A percentile compares a stretch with the other conserved stretches of the same genome.
These are phyloP conservation scores for Hecatera dysodea DNA, from an alignment of 2,888 invertebrate species.

Conservation along the genomic window DNA sequence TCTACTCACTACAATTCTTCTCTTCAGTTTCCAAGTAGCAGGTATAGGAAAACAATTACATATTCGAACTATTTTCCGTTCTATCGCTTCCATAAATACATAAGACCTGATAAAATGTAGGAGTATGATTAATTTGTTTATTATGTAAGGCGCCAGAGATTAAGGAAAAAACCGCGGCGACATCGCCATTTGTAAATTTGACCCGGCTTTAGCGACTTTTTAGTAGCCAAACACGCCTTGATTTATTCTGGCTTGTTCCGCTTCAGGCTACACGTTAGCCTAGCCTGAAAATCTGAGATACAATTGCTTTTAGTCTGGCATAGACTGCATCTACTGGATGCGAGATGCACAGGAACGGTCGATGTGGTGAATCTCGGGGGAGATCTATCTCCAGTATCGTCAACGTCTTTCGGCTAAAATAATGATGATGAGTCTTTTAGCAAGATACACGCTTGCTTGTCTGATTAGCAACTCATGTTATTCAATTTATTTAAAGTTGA, in stretches of 20 bases:
- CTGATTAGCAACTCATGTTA: constrained; percentile 1
- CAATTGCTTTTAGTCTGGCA: not conserved
- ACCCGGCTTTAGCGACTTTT: constrained; percentile 11
- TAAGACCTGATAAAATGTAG: not conserved
- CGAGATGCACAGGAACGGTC: too few relatives aligned
- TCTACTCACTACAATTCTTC: too few relatives aligned
- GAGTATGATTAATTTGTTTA: not conserved
- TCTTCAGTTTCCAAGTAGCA: not conserved
- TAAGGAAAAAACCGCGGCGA: constrained; percentile 11
- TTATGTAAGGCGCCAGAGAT: not conserved
- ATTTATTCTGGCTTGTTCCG: constrained; percentile 13
- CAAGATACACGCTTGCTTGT: not conserved
- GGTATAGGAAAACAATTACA: not conserved
- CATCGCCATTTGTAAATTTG: constrained; percentile 10
- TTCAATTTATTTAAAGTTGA: constrained; percentile 19
- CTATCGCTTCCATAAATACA: constrained; percentile 18
- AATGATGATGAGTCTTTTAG: not conserved
- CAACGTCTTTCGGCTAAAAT: too few relatives aligned
- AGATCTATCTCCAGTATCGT: too few relatives aligned
- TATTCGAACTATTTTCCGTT: constrained; percentile 1
- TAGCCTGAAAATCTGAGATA: constrained; percentile 10
- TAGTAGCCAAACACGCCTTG: not conserved
- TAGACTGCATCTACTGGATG: too few relatives aligned
- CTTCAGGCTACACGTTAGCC: not conserved
- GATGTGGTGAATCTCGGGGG: too few relatives aligned